Conservation (phyloP, 2,888 invertebrate genomes). For the Urechis unicinctus region DNA sequence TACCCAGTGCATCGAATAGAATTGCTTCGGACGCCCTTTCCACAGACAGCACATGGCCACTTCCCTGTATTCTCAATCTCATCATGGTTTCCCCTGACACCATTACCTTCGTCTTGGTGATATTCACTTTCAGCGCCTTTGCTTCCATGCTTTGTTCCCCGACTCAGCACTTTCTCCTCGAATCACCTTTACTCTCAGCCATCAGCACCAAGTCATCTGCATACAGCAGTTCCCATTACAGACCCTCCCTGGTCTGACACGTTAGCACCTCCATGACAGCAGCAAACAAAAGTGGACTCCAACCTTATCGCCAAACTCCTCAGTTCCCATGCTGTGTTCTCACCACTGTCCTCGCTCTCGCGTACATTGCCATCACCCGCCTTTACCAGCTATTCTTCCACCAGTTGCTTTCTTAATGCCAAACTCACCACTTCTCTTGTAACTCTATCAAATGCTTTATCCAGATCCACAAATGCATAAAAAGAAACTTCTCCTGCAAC, state of each 20-base stretch:
- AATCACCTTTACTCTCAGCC: not conserved
- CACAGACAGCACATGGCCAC: too few relatives aligned
- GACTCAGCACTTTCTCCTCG: not conserved
- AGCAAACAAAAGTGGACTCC: not conserved
- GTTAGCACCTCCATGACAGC: not conserved
- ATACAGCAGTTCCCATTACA: constrained; percentile 1
- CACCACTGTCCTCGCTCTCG: not conserved
- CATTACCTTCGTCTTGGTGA: too few relatives aligned
- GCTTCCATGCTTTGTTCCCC: not conserved
- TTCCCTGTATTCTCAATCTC: too few relatives aligned
- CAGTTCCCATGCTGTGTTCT: not conserved
- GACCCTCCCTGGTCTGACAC: not conserved
- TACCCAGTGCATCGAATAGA: too few relatives aligned
- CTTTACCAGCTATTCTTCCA: not conserved
- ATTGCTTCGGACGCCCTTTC: too few relatives aligned
- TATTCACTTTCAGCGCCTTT: too few relatives aligned
- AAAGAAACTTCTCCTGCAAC: constrained; percentile 1
- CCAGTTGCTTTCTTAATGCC: not conserved
- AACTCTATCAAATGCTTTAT: constrained; percentile 6
- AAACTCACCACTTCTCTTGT: not conserved
- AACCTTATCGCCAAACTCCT: not conserved
- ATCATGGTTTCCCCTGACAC: too few relatives aligned
- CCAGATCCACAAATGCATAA: constrained; percentile 3
- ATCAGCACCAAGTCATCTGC: constrained; percentile 5
- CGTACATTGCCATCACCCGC: not conserved